Evolutionary conservation across 1,140 invertebrate species (phyloP).

Genomic region (Cyclargus thomasi): DNA sequence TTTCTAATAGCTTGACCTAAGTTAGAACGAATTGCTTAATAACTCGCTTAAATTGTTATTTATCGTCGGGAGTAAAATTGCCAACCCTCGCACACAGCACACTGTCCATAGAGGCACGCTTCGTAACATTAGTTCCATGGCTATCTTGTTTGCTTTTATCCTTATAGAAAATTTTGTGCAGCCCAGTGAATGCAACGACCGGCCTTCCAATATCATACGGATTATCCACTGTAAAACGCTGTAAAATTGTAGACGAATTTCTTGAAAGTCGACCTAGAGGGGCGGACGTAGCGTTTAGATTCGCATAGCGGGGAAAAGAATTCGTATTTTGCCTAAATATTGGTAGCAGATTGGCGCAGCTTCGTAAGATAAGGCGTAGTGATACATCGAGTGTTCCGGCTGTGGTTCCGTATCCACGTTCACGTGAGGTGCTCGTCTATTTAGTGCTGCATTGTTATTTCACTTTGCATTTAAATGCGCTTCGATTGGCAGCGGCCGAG

Average conservation of each 20-base stretch:
- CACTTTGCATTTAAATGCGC: constrained; percentile 9
- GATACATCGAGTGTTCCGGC: constrained; percentile 67
- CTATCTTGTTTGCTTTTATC: constrained; percentile 74
- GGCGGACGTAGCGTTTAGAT: constrained; percentile 37
- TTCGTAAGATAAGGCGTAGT: constrained; percentile 67
- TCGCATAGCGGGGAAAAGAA: constrained; percentile 38
- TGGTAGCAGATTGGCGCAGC: constrained; percentile 68
- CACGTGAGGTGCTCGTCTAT: constrained; percentile 30
- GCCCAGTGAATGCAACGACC: constrained; percentile 67
- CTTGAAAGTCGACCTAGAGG: constrained; percentile 42
- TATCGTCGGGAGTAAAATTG: constrained; percentile 8
- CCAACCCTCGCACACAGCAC: constrained; percentile 11
- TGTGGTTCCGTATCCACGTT: constrained; percentile 48
- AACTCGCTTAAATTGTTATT: constrained; percentile 14
- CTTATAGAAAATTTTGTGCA: constrained; percentile 75
- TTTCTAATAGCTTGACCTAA: not conserved
- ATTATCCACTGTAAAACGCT: constrained; percentile 67
- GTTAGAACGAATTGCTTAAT: not conserved
- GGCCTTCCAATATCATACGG: constrained; percentile 71
- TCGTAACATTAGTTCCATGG: constrained; percentile 61
- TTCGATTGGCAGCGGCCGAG: not conserved
- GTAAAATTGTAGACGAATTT: constrained; percentile 43
- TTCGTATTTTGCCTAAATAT: constrained; percentile 73
- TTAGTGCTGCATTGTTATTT: constrained; percentile 23
- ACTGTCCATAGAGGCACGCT: constrained; percentile 27